Percentiles rank a stretch among this genome's conserved stretches.
phyloP scores from a whole-genome alignment of 2,888 invertebrate genomes.

The Pheosia tremula region DNA sequence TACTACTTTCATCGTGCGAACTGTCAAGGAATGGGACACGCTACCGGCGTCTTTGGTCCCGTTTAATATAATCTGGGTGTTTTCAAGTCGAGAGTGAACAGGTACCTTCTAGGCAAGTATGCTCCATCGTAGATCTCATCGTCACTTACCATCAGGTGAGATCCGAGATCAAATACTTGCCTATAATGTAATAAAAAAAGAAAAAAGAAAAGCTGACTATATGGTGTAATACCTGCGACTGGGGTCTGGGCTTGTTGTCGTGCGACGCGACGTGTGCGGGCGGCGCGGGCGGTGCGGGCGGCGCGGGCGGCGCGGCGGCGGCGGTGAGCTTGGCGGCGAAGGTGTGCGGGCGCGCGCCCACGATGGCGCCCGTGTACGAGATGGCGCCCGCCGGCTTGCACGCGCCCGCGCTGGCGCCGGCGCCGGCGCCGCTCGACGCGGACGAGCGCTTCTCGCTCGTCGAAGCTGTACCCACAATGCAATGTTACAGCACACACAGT shows the following conservation, averaged over 20 bases:
- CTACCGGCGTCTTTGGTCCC: no score
- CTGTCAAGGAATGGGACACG: no score
- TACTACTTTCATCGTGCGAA: no score
- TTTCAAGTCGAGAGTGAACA: no score
- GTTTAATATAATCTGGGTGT: no score
- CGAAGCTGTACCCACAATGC: slow-evolving; percentile 27
- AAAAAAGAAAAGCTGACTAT: no score
- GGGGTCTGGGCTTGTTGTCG: slow-evolving; percentile 31
- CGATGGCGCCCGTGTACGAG: slow-evolving; percentile 79
- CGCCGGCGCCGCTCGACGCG: slow-evolving; percentile 28
- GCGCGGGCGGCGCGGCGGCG: slow-evolving; percentile 43
- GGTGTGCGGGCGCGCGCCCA: slow-evolving; percentile 86
- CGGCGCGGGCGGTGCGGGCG: slow-evolving; percentile 54
- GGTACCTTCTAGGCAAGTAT: no score
- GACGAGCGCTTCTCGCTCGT: slow-evolving; percentile 73
- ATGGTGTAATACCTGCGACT: slow-evolving; percentile 5
- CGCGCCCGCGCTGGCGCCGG: slow-evolving; percentile 16
- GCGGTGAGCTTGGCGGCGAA: slow-evolving; percentile 90
- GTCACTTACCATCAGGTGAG: no score
- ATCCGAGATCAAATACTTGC: no score
- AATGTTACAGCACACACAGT: no score
- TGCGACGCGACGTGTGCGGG: slow-evolving; percentile 45
- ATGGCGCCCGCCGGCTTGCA: slow-evolving; percentile 63
- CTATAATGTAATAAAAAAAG: no score
- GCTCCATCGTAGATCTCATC: no score